Conservation (phyloP, 2,797 vertebrate genomes). For the Sebastes taczanowskii region DNA sequence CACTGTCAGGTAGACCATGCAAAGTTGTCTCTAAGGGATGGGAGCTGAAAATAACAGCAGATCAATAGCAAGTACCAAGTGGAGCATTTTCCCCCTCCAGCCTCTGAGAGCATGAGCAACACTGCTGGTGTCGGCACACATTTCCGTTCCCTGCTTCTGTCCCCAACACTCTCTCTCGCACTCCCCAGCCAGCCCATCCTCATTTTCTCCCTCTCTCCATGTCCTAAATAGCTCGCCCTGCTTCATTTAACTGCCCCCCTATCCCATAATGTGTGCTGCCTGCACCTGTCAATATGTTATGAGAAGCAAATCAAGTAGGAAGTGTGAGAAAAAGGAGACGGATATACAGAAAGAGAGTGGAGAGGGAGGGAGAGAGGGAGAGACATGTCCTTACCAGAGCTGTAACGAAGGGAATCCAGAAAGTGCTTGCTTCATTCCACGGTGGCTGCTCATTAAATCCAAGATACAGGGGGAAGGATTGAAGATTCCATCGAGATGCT, state of each 20-base stretch:
- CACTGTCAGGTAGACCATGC: slow-evolving; percentile 41
- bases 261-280: slow-evolving; percentile 45
- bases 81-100: slow-evolving; percentile 45
- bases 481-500: slow-evolving; percentile 76
- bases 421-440: slow-evolving; percentile 77
- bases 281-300: slow-evolving; percentile 65
- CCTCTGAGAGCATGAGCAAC: slow-evolving; percentile 57
- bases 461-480: slow-evolving; percentile 69
- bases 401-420: slow-evolving; percentile 69
- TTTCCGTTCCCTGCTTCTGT: slow-evolving; percentile 33
- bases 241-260: slow-evolving; percentile 53
- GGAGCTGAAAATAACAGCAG: slow-evolving; percentile 66
- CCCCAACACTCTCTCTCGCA: slow-evolving; percentile 8
- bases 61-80: slow-evolving; percentile 69
- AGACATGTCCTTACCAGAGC: slow-evolving; percentile 74
- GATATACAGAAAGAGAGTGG: slow-evolving; percentile 8
- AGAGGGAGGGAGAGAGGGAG: background rate
- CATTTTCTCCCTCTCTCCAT: slow-evolving; percentile 33
- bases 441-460: slow-evolving; percentile 81
- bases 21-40: slow-evolving; percentile 61
- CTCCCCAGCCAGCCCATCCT: slow-evolving; percentile 36
- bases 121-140: slow-evolving; percentile 49
- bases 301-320: slow-evolving; percentile 55
- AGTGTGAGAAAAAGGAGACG: slow-evolving; percentile 32
- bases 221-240: slow-evolving; percentile 61